Base-by-base conservation (phyloP, 2,888 invertebrate genomes). In the Schrankia costaestrigalis region DNA sequence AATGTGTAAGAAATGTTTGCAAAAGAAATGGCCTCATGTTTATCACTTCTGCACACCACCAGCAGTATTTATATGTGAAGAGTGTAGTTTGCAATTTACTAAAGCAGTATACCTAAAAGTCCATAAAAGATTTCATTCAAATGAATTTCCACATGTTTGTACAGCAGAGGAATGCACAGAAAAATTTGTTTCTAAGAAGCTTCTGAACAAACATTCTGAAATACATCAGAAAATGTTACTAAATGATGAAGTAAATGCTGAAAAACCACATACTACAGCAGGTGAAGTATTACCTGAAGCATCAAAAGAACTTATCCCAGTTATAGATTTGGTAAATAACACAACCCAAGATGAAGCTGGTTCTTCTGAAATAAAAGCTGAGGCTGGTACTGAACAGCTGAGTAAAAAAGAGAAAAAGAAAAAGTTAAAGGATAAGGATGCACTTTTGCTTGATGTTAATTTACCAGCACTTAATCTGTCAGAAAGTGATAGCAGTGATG, bases 21-120 rank as follows among this genome's bases (percentile, higher is more conserved):
- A 96, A 64, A 96, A 96, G 67, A 95, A 95, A 61, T 96, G 96
- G 96, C 95, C 95, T 0, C 95, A 96, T 75, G 94, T 96, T 3
- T 96, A 96, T 81, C 96, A 96, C 71, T 96, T 96, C 64, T 96
- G 96, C 71, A 91, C 93, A 47, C 96, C 96, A 22, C 95, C 96
- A 2, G 79, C 90, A 6, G 89, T 90, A 34, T 96, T 96, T 72
- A 81, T 89, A 1, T 96, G 96, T 79, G 96, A 96, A 53, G 93
- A 94, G 64, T 96, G 96, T 69, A 92, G 90, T 63, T 84, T 92
- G 22, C 92, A 90, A 42, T 95, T 96, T 64, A 90, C 93, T 2
- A 91, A 87, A 60, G 95, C 96, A 4, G 93, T 95, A 23, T 92
- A 92, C 24, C 81, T 96, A 29, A 95, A 94, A 75, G 96, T 96